These are phyloP conservation scores for Pyrrhura leucotis DNA, from an alignment of 2,797 vertebrate genomes.

Conservation along the genomic window DNA sequence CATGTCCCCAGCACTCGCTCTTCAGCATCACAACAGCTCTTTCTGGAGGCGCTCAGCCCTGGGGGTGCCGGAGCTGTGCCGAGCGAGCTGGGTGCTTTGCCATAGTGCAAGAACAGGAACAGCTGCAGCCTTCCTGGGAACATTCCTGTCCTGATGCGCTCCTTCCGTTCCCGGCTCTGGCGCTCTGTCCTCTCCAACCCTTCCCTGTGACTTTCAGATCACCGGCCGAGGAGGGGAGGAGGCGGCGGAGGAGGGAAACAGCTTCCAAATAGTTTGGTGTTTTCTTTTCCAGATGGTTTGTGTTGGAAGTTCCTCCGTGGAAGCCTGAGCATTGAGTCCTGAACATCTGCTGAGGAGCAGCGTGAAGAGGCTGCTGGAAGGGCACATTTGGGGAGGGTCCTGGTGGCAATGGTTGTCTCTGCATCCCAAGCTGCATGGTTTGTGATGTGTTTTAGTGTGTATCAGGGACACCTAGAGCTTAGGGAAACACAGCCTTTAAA, in stretches of 20 bases:
- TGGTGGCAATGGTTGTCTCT: background rate
- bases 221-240: background rate
- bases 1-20: background rate
- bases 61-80: background rate
- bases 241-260: background rate
- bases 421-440: background rate
- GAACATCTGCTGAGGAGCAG: constrained; percentile 58
- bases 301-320: background rate
- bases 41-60: background rate
- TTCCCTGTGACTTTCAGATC: background rate
- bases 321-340: background rate
- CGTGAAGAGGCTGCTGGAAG: background rate
- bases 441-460: background rate
- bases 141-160: background rate
- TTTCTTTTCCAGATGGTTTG: constrained; percentile 52
- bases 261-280: background rate
- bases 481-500: background rate
- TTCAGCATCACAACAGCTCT: background rate
- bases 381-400: background rate
- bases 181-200: background rate
- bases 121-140: constrained; percentile 34
- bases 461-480: background rate
- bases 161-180: background rate
- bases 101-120: background rate
- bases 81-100: background rate